Evolutionary conservation across 2,888 invertebrate species (phyloP).

Genomic region (Drosophila monieri): DNA sequence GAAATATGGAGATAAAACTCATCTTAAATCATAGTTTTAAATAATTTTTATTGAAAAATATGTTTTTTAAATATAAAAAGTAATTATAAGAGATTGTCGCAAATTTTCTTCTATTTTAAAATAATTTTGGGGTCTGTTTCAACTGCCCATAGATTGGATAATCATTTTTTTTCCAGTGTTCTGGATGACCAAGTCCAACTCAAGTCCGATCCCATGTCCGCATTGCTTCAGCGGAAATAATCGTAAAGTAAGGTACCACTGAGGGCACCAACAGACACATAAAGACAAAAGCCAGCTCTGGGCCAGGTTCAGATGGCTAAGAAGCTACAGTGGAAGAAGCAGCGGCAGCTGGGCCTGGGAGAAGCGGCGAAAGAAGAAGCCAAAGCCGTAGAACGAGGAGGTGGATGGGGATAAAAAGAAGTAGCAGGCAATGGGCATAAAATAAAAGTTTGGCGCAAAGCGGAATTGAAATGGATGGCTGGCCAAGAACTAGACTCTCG

Average conservation of each 20-base stretch:
- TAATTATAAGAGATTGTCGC: background rate
- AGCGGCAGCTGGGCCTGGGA: conserved; percentile 29
- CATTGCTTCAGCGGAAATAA: conserved; percentile 76
- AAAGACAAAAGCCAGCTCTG: conserved; percentile 31
- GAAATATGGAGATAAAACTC: background rate
- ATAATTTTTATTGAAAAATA: background rate
- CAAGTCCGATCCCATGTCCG: conserved; percentile 48
- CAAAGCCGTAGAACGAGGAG: background rate
- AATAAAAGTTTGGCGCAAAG: conserved; percentile 70
- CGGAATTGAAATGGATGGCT: conserved; percentile 65
- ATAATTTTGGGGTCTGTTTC: background rate
- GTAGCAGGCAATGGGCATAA: conserved; percentile 59
- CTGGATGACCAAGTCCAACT: conserved; percentile 30
- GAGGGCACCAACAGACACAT: conserved; percentile 30
- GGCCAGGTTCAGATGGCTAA: conserved; percentile 26
- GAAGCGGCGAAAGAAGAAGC: conserved; percentile 16
- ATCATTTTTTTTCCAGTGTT: conserved; percentile 3
- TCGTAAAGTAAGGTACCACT: conserved; percentile 71
- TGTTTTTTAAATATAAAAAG: background rate
- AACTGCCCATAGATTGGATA: background rate
- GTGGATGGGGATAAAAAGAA: conserved; percentile 14
- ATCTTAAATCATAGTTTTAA: background rate
- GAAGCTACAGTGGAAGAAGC: conserved; percentile 20
- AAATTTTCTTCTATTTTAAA: background rate
- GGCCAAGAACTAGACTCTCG: conserved; percentile 47